Evolutionary conservation across 2,888 invertebrate genomes (phyloP).

Genomic region (Drosophila buzzatii): DNA sequence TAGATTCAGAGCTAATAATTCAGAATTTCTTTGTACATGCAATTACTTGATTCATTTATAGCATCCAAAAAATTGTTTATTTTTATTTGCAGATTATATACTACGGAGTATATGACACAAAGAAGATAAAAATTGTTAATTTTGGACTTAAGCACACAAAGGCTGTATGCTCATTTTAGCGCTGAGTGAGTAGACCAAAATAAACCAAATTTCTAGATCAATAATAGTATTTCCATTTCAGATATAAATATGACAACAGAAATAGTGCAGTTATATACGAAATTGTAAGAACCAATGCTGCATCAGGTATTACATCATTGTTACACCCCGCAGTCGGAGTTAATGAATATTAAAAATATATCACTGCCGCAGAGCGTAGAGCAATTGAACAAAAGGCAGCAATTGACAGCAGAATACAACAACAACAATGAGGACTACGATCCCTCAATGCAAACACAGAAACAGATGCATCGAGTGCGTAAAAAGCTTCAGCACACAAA

Average conservation of each 20-base stretch:
- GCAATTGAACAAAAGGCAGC: constrained; percentile 19
- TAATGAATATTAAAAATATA: constrained; percentile 45
- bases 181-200: not conserved
- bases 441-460: constrained; percentile 33
- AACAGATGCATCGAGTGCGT: constrained; percentile 43
- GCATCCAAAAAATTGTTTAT: not conserved
- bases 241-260: constrained; percentile 3
- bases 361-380: constrained; percentile 21
- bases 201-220: not conserved
- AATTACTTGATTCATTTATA: not conserved
- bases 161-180: not conserved
- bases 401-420: constrained; percentile 24
- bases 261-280: not conserved
- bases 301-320: constrained; percentile 22
- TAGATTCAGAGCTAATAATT: not conserved
- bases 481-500: constrained; percentile 42
- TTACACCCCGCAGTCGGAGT: constrained; percentile 12
- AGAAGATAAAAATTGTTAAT: constrained; percentile 1
- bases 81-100: constrained; percentile 14
- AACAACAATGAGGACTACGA: constrained; percentile 44
- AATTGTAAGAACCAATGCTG: constrained; percentile 18
- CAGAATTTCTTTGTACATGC: not conserved
- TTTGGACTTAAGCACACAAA: not conserved
- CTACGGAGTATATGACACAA: constrained; percentile 2
- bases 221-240: constrained; percentile 10